Percentiles rank a stretch among this genome's conserved stretches.
These are phyloP conservation scores for Scrobipalpa costella DNA, from an alignment of 2,888 invertebrate genomes.

Conservation along the genomic window DNA sequence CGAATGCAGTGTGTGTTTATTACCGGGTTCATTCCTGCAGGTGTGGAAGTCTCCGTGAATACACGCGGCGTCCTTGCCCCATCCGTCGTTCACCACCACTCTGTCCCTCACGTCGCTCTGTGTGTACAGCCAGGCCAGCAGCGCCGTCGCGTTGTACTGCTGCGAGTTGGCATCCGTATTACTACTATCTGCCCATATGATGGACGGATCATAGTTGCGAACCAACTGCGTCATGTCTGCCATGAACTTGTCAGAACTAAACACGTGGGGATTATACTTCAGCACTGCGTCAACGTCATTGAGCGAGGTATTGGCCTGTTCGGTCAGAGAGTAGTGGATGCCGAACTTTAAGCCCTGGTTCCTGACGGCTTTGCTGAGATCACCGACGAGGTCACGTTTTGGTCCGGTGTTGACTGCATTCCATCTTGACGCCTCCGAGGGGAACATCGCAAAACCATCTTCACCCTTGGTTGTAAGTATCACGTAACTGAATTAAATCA, in stretches of 20 bases:
- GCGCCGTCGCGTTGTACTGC: constrained; percentile 92
- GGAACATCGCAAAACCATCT: constrained; percentile 92
- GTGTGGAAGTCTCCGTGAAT: constrained; percentile 95
- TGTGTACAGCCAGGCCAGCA: constrained; percentile 95
- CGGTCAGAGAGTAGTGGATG: constrained; percentile 74
- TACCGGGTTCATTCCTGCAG: constrained; percentile 82
- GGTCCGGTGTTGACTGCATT: constrained; percentile 91
- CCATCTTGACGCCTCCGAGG: constrained; percentile 91
- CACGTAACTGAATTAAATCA: constrained; percentile 83
- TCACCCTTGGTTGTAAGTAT: constrained; percentile 94
- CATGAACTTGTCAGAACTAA: constrained; percentile 81
- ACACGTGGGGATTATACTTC: constrained; percentile 94
- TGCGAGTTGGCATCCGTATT: constrained; percentile 93
- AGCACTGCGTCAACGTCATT: constrained; percentile 85
- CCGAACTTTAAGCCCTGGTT: constrained; percentile 86
- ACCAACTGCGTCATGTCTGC: constrained; percentile 91
- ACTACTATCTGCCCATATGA: constrained; percentile 97
- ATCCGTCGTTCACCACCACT: constrained; percentile 96
- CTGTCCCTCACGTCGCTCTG: constrained; percentile 93
- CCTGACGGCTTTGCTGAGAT: constrained; percentile 86
- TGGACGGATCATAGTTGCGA: constrained; percentile 84
- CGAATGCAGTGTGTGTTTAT: constrained; percentile 18
- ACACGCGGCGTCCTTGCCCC: constrained; percentile 91
- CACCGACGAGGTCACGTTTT: constrained; percentile 88
- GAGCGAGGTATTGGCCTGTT: neutral